Evolutionary conservation across 2,113 vertebrate species (phyloP).

Genomic region (Empidonax alnorum): DNA sequence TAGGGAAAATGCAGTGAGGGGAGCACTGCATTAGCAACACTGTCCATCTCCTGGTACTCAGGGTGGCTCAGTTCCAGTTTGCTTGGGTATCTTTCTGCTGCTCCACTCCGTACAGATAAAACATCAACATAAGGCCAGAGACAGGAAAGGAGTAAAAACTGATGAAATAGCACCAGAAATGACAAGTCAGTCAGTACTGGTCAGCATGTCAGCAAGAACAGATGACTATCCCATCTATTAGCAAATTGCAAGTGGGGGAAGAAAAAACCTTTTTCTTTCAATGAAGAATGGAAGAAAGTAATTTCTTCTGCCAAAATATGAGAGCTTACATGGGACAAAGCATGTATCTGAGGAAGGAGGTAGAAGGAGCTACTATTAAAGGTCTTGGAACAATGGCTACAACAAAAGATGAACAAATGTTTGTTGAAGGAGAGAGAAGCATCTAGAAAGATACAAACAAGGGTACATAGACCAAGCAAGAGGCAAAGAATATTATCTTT

Average conservation of each 20-base stretch:
- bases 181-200: not conserved
- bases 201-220: not conserved
- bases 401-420: accelerated
- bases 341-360: not conserved
- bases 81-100: not conserved
- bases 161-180: not conserved
- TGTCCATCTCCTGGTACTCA: not conserved
- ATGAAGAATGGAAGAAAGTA: not conserved
- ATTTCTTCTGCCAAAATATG: not conserved
- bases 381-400: not conserved
- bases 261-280: not conserved
- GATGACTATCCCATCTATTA: not conserved
- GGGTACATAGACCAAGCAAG: not conserved
- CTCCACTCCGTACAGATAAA: not conserved
- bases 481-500: not conserved
- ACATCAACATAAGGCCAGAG: not conserved
- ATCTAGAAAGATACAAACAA: not conserved
- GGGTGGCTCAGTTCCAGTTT: not conserved
- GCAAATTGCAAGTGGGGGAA: not conserved
- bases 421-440: not conserved
- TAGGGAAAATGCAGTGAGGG: not conserved
- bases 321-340: not conserved
- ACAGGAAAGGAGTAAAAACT: not conserved
- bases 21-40: not conserved
- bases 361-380: not conserved